A percentile compares a stretch with the other conserved stretches of the same genome.
Evolutionary conservation across 92 coral and sea anemone species (phyloP).

Genomic region (Bergia puertoricense): DNA sequence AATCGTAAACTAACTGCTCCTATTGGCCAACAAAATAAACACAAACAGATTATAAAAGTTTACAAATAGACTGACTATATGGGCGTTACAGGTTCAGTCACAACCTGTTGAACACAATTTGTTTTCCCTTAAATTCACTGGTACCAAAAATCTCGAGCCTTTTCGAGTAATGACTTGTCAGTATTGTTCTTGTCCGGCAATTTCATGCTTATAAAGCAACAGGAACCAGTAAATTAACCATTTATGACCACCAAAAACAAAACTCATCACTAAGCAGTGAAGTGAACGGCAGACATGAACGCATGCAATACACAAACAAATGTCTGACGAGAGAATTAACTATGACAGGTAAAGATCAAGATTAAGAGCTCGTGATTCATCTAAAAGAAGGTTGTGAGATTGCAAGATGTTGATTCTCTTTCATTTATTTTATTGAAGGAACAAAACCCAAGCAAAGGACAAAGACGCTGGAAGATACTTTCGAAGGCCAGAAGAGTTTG

Average conservation of each 20-base stretch:
- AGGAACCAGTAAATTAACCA: constrained; percentile 7
- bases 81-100: constrained; percentile 1
- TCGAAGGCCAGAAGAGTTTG: background rate
- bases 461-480: background rate
- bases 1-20: no score
- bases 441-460: constrained; percentile 1
- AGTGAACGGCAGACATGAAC: constrained; percentile 16
- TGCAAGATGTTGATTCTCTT: background rate
- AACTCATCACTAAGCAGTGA: background rate
- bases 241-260: constrained; percentile 4
- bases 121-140: constrained; percentile 19
- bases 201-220: constrained; percentile 32
- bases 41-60: background rate
- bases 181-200: constrained; percentile 7
- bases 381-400: background rate
- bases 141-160: constrained; percentile 12
- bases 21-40: no score
- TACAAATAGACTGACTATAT: background rate
- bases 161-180: constrained; percentile 11
- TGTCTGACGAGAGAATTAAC: constrained; percentile 27
- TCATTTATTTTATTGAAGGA: constrained; percentile 17
- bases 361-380: background rate
- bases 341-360: constrained; percentile 19
- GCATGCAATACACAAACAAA: background rate
- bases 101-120: constrained; percentile 25